Percentiles rank a stretch among this genome's conserved stretches.
These are phyloP conservation scores for Pachymerium ferrugineum DNA, from an alignment of 2,888 invertebrate species.

Conservation along the genomic window DNA sequence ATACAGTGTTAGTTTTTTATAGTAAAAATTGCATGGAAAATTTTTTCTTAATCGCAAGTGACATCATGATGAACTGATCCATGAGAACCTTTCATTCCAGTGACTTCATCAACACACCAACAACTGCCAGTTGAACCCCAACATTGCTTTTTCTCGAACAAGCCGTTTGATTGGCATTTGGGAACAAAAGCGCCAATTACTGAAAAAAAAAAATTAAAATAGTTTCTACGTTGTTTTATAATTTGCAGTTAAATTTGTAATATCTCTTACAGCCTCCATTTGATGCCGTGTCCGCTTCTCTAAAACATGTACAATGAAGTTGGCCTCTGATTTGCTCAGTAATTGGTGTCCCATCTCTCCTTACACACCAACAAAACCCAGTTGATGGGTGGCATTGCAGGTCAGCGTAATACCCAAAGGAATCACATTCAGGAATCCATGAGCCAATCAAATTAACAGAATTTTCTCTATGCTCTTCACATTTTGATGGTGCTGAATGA, in stretches of 20 bases:
- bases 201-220: too few relatives aligned
- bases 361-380: not conserved
- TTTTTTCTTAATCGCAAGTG: too few relatives aligned
- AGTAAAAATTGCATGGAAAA: too few relatives aligned
- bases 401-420: not conserved
- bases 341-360: not conserved
- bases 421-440: not conserved
- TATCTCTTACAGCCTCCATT: not conserved
- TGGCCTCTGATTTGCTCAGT: not conserved
- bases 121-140: not conserved
- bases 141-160: not conserved
- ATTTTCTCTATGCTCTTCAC: not conserved
- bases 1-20: too few relatives aligned
- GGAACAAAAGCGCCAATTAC: not conserved
- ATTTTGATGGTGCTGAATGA: too few relatives aligned
- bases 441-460: not conserved
- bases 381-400: not conserved
- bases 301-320: not conserved
- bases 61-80: too few relatives aligned
- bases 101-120: not conserved
- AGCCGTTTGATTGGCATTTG: not conserved
- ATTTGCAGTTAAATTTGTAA: too few relatives aligned
- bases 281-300: not conserved
- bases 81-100: not conserved
- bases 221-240: too few relatives aligned